These are phyloP conservation scores for Shinisaurus crocodilurus DNA, from an alignment of 2,113 vertebrate species.

Conservation along the genomic window DNA sequence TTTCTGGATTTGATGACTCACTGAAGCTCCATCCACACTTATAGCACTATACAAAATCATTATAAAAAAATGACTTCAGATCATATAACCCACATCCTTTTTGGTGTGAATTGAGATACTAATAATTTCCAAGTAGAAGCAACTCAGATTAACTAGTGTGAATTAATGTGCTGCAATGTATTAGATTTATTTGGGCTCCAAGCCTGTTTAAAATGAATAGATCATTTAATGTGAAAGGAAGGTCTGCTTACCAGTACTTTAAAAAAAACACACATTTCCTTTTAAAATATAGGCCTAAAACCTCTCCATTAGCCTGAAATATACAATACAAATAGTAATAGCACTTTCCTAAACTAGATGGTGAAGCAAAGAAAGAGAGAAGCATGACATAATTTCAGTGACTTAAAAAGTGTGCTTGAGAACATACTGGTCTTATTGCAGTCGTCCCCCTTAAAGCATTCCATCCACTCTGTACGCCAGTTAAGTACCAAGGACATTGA, in stretches of 20 bases:
- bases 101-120: background rate
- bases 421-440: background rate
- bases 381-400: background rate
- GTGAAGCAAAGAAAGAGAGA: background rate
- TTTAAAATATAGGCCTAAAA: background rate
- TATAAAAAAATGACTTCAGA: background rate
- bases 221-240: background rate
- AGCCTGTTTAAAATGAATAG: background rate
- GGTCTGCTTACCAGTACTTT: background rate
- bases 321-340: background rate
- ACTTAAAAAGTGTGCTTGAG: constrained; percentile 37
- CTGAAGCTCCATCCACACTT: background rate
- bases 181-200: constrained; percentile 27
- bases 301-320: background rate
- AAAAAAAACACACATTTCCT: background rate
- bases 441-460: background rate
- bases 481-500: constrained; percentile 8
- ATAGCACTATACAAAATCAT: background rate
- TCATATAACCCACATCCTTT: background rate
- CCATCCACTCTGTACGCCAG: background rate
- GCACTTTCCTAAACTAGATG: background rate
- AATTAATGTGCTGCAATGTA: constrained; percentile 21
- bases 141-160: background rate
- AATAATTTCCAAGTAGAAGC: constrained; percentile 18
- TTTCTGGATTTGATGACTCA: background rate